Conservation (phyloP, 2,113 vertebrate species). For the Aegotheles bennettii region DNA sequence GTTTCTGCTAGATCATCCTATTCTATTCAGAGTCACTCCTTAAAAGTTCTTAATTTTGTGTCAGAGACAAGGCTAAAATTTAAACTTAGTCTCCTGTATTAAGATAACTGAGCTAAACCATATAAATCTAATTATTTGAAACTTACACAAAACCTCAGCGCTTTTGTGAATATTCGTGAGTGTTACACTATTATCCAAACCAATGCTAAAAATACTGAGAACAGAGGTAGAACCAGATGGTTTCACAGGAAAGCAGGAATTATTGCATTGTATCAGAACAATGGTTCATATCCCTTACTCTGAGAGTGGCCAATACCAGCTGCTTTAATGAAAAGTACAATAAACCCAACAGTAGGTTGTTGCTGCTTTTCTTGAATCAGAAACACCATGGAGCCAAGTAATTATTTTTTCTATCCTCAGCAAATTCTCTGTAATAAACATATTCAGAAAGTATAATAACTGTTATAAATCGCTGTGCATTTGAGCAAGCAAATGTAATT, state of each 20-base stretch:
- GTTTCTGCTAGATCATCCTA: neutral
- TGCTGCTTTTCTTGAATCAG: neutral
- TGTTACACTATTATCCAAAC: neutral
- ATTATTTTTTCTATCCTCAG: neutral
- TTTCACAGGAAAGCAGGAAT: slow-evolving; percentile 2
- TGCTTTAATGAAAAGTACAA: slow-evolving; percentile 25
- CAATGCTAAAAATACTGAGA: neutral
- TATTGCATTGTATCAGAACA: neutral
- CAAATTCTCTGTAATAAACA: slow-evolving; percentile 34
- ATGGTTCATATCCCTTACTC: neutral
- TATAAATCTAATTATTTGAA: neutral
- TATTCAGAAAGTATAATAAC: slow-evolving; percentile 7
- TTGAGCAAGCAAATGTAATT: slow-evolving; percentile 36
- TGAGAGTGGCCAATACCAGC: neutral
- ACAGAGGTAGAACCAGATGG: slow-evolving; percentile 3
- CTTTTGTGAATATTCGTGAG: neutral
- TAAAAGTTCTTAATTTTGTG: neutral
- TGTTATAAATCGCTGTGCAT: slow-evolving; percentile 12
- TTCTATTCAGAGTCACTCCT: neutral
- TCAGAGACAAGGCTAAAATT: neutral
- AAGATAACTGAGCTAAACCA: neutral
- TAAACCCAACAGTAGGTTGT: neutral
- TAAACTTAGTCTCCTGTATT: neutral
- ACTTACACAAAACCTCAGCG: neutral
- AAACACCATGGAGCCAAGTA: neutral